These are phyloP conservation scores for Tortricodes alternella DNA, from an alignment of 2,888 invertebrate genomes.

Conservation along the genomic window DNA sequence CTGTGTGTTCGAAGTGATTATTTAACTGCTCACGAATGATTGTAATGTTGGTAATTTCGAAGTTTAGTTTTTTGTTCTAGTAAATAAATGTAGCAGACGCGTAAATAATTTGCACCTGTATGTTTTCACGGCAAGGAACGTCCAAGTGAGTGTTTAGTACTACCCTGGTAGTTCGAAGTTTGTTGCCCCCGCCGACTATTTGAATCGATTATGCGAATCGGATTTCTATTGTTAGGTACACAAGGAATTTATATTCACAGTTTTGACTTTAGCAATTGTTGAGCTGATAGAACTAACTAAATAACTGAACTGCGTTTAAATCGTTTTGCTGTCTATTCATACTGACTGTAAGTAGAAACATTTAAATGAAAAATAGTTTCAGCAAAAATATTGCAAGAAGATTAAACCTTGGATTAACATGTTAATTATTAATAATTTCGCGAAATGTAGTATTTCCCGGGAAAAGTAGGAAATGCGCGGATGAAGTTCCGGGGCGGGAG, in stretches of 20 bases:
- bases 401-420: too few relatives aligned
- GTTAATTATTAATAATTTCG: background rate
- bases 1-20: too few relatives aligned
- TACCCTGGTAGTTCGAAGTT: conserved; percentile 52
- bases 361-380: too few relatives aligned
- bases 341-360: too few relatives aligned
- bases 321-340: too few relatives aligned
- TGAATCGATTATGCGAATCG: conserved; percentile 43
- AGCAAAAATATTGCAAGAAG: too few relatives aligned
- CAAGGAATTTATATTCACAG: background rate
- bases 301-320: too few relatives aligned
- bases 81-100: too few relatives aligned
- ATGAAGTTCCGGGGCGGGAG: background rate
- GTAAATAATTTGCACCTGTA: conserved; percentile 37
- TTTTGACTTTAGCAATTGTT: background rate
- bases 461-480: background rate
- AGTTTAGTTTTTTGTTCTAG: too few relatives aligned
- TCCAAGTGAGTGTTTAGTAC: conserved; percentile 52
- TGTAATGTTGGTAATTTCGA: too few relatives aligned
- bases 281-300: background rate
- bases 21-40: too few relatives aligned
- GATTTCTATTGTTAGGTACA: conserved; percentile 22
- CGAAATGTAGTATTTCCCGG: background rate
- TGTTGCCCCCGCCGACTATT: conserved; percentile 43
- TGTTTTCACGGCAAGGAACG: conserved; percentile 47